Conservation (phyloP, 2,113 vertebrate species). For the Etheostoma cragini region DNA sequence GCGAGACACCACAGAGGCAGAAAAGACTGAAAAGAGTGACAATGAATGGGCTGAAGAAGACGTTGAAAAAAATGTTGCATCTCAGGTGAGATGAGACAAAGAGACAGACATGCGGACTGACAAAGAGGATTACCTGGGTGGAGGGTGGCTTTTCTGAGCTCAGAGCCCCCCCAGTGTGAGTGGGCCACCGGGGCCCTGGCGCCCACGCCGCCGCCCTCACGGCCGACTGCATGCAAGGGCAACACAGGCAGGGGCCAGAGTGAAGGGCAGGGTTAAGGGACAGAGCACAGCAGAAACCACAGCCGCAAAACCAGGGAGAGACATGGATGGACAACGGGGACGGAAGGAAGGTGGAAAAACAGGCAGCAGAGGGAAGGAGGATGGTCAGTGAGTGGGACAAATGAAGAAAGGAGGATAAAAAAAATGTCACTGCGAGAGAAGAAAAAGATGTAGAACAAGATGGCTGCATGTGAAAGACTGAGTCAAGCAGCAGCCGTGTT, state of each 20-base stretch:
- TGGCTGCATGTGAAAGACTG: conserved; percentile 42
- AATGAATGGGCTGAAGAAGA: background rate
- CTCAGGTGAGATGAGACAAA: conserved; percentile 23
- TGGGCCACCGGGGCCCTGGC: conserved; percentile 49
- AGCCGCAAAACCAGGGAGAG: conserved; percentile 52
- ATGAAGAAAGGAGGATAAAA: conserved; percentile 38
- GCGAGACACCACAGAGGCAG: background rate
- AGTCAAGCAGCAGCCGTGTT: conserved; percentile 24
- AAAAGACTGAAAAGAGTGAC: background rate
- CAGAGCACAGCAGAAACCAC: conserved; percentile 73
- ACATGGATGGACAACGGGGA: conserved; percentile 40
- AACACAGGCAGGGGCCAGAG: conserved; percentile 76
- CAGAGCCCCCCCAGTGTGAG: conserved; percentile 68
- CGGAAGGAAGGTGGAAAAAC: conserved; percentile 33
- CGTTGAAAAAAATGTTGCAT: conserved; percentile 18
- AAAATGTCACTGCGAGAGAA: conserved; percentile 51
- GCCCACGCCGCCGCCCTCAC: conserved; percentile 60
- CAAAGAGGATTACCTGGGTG: conserved; percentile 73
- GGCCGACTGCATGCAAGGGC: conserved; percentile 76
- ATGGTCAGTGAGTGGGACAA: conserved; percentile 41
- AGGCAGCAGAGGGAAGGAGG: conserved; percentile 31
- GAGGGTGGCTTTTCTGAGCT: conserved; percentile 73
- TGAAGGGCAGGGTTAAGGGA: conserved; percentile 71
- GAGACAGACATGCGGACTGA: conserved; percentile 27
- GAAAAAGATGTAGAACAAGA: conserved; percentile 56